These are phyloP conservation scores for Melanostigma gelatinosum DNA, from an alignment of 2,113 vertebrate genomes.

Conservation along the genomic window DNA sequence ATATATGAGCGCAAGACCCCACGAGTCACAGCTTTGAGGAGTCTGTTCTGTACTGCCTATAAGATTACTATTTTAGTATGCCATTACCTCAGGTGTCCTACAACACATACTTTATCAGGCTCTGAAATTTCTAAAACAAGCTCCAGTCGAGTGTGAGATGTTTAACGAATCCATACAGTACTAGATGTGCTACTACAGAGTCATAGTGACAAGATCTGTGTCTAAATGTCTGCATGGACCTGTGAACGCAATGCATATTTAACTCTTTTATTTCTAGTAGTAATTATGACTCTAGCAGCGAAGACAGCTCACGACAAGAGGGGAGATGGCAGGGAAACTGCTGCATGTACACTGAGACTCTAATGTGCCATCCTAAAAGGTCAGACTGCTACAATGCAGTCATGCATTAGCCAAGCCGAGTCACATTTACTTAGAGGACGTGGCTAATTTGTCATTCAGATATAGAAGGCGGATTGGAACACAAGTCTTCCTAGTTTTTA, in stretches of 20 bases:
- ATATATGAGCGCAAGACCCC: neutral
- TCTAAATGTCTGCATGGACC: constrained; percentile 11
- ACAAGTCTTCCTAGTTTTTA: neutral
- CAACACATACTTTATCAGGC: constrained; percentile 31
- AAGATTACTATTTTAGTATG: constrained; percentile 18
- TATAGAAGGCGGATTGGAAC: neutral
- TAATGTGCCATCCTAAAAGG: constrained; percentile 63
- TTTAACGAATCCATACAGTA: constrained; percentile 6
- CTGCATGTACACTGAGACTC: constrained; percentile 32
- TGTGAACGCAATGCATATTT: constrained; percentile 16
- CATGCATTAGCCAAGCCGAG: constrained; percentile 50
- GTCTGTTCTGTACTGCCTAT: constrained; percentile 11
- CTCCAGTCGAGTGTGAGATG: constrained; percentile 20
- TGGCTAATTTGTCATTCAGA: constrained; percentile 49
- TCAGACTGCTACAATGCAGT: constrained; percentile 52
- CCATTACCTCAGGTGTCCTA: constrained; percentile 13
- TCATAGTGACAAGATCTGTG: neutral
- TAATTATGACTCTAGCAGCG: constrained; percentile 54
- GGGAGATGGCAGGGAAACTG: constrained; percentile 40
- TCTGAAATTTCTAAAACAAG: constrained; percentile 22
- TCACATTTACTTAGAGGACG: constrained; percentile 47
- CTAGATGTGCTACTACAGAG: neutral
- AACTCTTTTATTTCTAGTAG: constrained; percentile 45
- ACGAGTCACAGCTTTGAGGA: constrained; percentile 27
- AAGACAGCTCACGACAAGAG: constrained; percentile 44